Evolutionary conservation across 2,113 vertebrate genomes (phyloP).

Genomic region (Megalops atlanticus): DNA sequence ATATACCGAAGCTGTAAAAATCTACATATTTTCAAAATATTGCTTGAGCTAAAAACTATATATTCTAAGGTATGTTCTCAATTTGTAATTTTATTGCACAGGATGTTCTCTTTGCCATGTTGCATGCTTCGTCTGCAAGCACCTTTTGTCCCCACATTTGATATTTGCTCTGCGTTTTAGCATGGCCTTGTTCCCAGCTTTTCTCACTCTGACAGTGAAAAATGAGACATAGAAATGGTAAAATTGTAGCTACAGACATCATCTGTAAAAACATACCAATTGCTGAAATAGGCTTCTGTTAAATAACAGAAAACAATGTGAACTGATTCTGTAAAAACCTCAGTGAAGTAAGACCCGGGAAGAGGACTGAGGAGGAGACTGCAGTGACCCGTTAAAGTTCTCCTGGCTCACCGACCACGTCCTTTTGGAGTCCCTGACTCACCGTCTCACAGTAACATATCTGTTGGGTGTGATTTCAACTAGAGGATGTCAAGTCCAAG

Average conservation of each 20-base stretch:
- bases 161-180: slow-evolving; percentile 5
- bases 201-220: slow-evolving; percentile 36
- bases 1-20: too few species aligned
- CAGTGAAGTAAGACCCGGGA: slow-evolving; percentile 41
- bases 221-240: slow-evolving; percentile 32
- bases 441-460: background rate
- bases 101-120: background rate
- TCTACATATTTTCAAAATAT: too few species aligned
- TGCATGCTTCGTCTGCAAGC: background rate
- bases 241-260: slow-evolving; percentile 52
- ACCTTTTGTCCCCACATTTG: slow-evolving; percentile 4
- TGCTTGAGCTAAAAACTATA: too few species aligned
- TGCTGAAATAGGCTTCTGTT: slow-evolving; percentile 45
- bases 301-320: slow-evolving; percentile 47
- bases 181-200: too few species aligned
- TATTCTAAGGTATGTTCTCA: too few species aligned
- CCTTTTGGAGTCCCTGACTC: slow-evolving; percentile 38
- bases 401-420: slow-evolving; percentile 40
- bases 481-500: background rate
- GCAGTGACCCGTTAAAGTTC: slow-evolving; percentile 8
- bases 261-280: slow-evolving; percentile 58
- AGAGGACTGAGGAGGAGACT: slow-evolving; percentile 47
- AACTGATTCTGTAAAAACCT: slow-evolving; percentile 44
- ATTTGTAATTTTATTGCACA: too few species aligned
- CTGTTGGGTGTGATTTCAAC: background rate